These are phyloP conservation scores for Neoseiulus cucumeris DNA, from an alignment of 1,140 invertebrate species.

Conservation along the genomic window DNA sequence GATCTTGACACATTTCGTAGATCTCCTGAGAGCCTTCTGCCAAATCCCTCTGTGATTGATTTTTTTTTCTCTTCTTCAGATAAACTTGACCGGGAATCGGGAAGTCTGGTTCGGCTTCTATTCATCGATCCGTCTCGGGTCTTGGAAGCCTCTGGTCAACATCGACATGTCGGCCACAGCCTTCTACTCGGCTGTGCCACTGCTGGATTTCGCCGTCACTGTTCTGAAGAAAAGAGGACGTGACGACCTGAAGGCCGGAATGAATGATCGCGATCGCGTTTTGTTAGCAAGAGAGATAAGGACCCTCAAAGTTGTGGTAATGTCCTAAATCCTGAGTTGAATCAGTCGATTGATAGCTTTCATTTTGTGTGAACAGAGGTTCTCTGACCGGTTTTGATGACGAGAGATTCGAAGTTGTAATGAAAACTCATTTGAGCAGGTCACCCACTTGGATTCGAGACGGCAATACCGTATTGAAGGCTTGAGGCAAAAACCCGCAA, in stretches of 20 bases:
- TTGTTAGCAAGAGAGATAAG: slow-evolving; percentile 15
- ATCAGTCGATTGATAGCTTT: too few species aligned
- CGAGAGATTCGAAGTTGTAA: too few species aligned
- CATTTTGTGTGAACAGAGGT: too few species aligned
- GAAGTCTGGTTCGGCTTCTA: slow-evolving; percentile 19
- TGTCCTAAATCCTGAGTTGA: too few species aligned
- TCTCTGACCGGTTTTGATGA: too few species aligned
- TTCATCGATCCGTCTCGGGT: slow-evolving; percentile 15
- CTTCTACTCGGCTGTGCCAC: slow-evolving; percentile 11
- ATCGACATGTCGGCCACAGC: slow-evolving; percentile 16
- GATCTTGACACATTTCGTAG: neutral
- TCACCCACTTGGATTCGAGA: slow-evolving; percentile 14
- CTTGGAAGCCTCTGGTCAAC: slow-evolving; percentile 17
- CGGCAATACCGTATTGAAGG: slow-evolving; percentile 17
- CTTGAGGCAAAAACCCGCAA: slow-evolving; percentile 15
- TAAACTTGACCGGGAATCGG: slow-evolving; percentile 12
- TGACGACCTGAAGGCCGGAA: neutral
- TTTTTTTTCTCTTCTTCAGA: neutral
- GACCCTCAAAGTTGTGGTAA: slow-evolving; percentile 16
- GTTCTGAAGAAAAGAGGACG: neutral
- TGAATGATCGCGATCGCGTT: slow-evolving; percentile 12
- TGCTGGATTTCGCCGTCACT: slow-evolving; percentile 13
- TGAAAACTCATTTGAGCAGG: too few species aligned
- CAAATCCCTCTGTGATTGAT: neutral
- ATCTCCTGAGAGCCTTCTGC: neutral